Conservation (phyloP, 2,113 vertebrate genomes). For the Glaucomys volans region DNA sequence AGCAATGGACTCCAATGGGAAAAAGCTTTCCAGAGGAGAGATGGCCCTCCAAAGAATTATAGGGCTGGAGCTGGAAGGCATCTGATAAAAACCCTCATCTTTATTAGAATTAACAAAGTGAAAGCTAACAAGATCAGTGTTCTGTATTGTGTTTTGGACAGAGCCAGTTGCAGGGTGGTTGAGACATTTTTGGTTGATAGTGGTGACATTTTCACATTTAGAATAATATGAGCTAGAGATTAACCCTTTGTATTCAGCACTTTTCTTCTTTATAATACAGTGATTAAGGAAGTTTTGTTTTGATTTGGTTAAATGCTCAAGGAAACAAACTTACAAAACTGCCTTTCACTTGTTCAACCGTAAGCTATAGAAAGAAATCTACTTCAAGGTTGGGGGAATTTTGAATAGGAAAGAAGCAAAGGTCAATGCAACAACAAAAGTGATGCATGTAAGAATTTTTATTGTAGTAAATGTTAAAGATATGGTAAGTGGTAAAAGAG, state of each 20-base stretch:
- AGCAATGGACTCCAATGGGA: not conserved
- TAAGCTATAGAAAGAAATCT: not conserved
- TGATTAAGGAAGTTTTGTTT: not conserved
- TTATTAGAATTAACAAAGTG: not conserved
- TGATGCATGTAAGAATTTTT: not conserved
- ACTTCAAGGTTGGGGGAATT: not conserved
- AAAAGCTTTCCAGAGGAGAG: not conserved
- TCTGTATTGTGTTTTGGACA: not conserved
- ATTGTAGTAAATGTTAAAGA: constrained; percentile 4
- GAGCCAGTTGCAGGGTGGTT: not conserved
- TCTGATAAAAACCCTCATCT: not conserved
- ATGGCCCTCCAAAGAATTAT: not conserved
- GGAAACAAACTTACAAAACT: not conserved
- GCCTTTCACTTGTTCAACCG: not conserved
- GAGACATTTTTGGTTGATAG: not conserved
- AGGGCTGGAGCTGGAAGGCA: not conserved
- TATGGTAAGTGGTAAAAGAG: not conserved
- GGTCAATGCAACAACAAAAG: not conserved
- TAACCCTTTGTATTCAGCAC: not conserved
- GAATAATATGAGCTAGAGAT: not conserved
- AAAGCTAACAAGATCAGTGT: not conserved
- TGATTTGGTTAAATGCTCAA: not conserved
- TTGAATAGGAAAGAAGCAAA: not conserved
- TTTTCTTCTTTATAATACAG: not conserved
- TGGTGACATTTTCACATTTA: too few relatives aligned